Evolutionary conservation across 2,113 vertebrate species (phyloP), one percentile per base, ranked within the genome.

Genomic region (Podarcis raffonei): DNA sequence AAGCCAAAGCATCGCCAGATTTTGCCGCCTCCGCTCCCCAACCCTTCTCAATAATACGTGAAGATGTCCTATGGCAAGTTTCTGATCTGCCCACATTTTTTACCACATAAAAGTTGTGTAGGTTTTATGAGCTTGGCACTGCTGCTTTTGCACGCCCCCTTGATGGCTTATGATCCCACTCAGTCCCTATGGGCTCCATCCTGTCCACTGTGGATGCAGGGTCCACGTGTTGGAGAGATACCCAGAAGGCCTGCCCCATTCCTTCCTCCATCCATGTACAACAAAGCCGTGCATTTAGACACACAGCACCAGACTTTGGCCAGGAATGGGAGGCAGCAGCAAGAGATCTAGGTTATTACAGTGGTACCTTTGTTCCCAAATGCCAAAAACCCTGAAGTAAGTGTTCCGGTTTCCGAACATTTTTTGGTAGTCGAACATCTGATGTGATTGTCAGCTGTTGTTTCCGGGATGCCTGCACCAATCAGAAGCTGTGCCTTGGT

Each of bases 91-190:
- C 76, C 53, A 74, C 53, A 39, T 35, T 69, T 69, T 53, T 89
- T 15, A 80, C 53, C 35, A 74, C 32, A 85, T 85, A 68, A 85
- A 84, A 72, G 42, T 37, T 59, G 25, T 30, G 80, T 6, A 27
- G 27, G 4, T 65, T 84, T 89, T 84, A 89, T 68, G 42, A 79
- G 74, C 74, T 15, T 84, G 87, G 81, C n/a, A 66, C 12, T 37
- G 59, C 82, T 69, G 30, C 23, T 22, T 83, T 75, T n/a, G 68
- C 27, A 42, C 57, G 9, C 48, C 22, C 32, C 20, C 12, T 18
- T 68, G 30, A 18, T 39, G 32, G 5, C 59, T 9, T 48, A 37
- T 57, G 48, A 68, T 78, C n/a, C 39, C n/a, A 66, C 15, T 39
- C 20, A 53, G 2, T 16, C 3, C 4, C 7, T 79, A 23, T 42